phyloP scores from a whole-genome alignment of 2,113 vertebrate genomes.

The Archilochus colubris region DNA sequence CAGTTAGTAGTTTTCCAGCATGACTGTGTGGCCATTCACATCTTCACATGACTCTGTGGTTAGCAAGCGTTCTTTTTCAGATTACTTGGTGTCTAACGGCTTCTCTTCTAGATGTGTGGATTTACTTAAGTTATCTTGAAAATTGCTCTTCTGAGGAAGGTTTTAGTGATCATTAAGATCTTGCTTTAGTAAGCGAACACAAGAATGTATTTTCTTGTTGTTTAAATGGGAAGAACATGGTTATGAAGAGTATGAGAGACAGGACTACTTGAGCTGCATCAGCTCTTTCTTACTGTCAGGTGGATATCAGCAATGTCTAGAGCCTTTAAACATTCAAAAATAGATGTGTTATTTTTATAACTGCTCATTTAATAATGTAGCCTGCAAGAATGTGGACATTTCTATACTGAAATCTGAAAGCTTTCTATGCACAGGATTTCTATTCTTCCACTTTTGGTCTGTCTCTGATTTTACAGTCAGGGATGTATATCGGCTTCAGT shows the following conservation, averaged over 20 bases:
- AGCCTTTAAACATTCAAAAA: background rate
- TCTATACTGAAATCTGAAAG: background rate
- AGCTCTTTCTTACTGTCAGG: background rate
- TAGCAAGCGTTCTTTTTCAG: background rate
- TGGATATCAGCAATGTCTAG: background rate
- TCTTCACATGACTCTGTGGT: background rate
- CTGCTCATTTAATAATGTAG: background rate
- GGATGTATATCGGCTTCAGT: background rate
- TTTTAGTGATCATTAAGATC: background rate
- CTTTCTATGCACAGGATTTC: background rate
- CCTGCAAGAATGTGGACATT: background rate
- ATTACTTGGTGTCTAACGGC: background rate
- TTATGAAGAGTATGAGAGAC: background rate
- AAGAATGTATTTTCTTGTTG: background rate
- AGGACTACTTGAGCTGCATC: background rate
- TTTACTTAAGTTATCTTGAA: background rate
- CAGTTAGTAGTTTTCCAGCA: background rate
- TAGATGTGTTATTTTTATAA: background rate
- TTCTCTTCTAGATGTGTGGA: background rate
- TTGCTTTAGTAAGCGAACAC: background rate
- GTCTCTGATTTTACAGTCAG: background rate
- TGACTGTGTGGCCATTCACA: background rate
- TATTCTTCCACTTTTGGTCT: background rate
- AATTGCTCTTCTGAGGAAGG: background rate
- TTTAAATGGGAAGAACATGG: background rate